Percentiles rank a stretch among this genome's conserved stretches.
Conservation (phyloP, 2,888 invertebrate genomes). For the Apotomis turbidana region DNA sequence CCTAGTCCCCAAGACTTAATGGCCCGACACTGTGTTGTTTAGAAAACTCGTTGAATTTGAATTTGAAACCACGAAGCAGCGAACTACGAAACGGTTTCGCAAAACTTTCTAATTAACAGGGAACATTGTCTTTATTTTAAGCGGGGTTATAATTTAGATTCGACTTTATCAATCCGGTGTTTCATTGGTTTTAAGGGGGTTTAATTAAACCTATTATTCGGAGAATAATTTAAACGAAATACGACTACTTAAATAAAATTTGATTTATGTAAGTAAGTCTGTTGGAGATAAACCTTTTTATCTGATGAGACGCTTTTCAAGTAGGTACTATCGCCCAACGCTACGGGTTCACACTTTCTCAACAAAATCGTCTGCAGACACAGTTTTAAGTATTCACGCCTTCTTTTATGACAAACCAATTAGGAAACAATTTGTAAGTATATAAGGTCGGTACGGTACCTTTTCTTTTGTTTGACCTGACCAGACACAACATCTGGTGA, state of each 20-base stretch:
- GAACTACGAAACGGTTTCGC: slow-evolving; percentile 33
- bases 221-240: slow-evolving; percentile 13
- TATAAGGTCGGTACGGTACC: no score
- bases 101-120: slow-evolving; percentile 37
- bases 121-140: slow-evolving; percentile 31
- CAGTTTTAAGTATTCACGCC: no score
- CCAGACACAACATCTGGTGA: no score
- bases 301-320: no score
- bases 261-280: background rate
- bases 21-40: slow-evolving; percentile 35
- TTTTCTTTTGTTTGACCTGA: no score
- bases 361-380: no score
- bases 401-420: no score
- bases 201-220: slow-evolving; percentile 4
- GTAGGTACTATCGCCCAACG: no score
- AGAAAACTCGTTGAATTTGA: slow-evolving; percentile 34
- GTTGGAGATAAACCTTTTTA: background rate
- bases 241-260: background rate
- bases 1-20: slow-evolving; percentile 19
- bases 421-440: no score
- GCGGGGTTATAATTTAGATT: slow-evolving; percentile 13
- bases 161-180: slow-evolving; percentile 2
- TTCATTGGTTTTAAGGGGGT: background rate
- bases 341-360: no score
- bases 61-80: slow-evolving; percentile 34